Conservation (phyloP, 2,888 invertebrate genomes). For the Molorchus minor region DNA sequence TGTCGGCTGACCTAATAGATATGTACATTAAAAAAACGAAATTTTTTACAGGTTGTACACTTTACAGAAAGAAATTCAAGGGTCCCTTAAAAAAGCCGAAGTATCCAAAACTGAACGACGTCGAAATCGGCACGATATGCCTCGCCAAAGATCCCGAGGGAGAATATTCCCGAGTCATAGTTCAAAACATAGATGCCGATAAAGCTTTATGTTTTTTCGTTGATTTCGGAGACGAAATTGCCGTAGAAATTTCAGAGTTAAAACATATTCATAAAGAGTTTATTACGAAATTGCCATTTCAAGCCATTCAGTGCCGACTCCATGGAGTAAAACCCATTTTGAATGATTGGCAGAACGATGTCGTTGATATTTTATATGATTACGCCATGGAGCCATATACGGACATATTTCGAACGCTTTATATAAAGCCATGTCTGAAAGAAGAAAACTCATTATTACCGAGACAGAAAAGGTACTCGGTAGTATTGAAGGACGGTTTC, state of each 20-base stretch:
- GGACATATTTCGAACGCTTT: slow-evolving; percentile 62
- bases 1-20: too few species aligned
- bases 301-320: slow-evolving; percentile 71
- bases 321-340: slow-evolving; percentile 65
- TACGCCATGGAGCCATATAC: slow-evolving; percentile 60
- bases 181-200: slow-evolving; percentile 58
- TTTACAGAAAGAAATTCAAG: slow-evolving; percentile 44
- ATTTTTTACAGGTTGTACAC: slow-evolving; percentile 36
- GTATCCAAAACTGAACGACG: slow-evolving; percentile 49
- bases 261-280: slow-evolving; percentile 65
- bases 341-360: slow-evolving; percentile 66
- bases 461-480: slow-evolving; percentile 64
- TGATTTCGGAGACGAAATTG: slow-evolving; percentile 70
- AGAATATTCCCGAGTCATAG: slow-evolving; percentile 63
- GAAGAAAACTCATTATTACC: slow-evolving; percentile 60
- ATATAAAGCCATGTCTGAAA: slow-evolving; percentile 59
- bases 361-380: slow-evolving; percentile 65
- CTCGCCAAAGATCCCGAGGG: slow-evolving; percentile 65
- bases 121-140: slow-evolving; percentile 63
- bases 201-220: slow-evolving; percentile 69
- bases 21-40: neutral
- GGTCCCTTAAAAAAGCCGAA: slow-evolving; percentile 38
- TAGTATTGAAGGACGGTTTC: slow-evolving; percentile 65
- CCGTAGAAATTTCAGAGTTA: slow-evolving; percentile 61
- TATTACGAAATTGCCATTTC: slow-evolving; percentile 67